A percentile compares a stretch with the other conserved stretches of the same genome.
These are phyloP conservation scores for Tupaia chinensis DNA, from an alignment of 2,113 vertebrate genomes.

Conservation along the genomic window DNA sequence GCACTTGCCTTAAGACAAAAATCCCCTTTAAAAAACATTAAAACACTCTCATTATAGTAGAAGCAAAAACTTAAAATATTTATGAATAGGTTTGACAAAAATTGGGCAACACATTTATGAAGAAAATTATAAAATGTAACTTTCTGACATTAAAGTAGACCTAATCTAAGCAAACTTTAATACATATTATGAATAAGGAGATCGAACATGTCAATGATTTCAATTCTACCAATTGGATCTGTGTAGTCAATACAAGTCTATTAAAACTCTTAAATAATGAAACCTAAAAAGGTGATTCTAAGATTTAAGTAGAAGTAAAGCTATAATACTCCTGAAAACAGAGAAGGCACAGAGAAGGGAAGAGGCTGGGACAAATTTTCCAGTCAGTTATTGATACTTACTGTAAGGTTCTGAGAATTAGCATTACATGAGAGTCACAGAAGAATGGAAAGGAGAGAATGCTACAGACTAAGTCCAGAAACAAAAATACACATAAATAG, in stretches of 20 bases:
- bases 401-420: neutral
- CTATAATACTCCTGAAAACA: neutral
- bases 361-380: rapidly evolving
- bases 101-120: neutral
- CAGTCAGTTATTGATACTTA: neutral
- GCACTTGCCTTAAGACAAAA: too few species aligned
- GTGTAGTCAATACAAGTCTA: neutral
- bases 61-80: neutral
- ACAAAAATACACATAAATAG: neutral
- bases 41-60: neutral
- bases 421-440: neutral
- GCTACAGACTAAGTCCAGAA: neutral
- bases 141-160: neutral
- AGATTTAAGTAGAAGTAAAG: neutral
- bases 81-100: neutral
- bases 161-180: neutral
- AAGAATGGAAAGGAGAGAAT: neutral
- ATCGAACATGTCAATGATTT: neutral
- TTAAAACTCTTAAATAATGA: neutral
- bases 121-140: neutral
- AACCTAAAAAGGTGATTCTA: neutral
- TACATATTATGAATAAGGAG: neutral
- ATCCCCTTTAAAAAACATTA: too few species aligned
- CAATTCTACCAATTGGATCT: neutral
- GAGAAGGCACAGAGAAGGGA: neutral